These are phyloP conservation scores for Baccha elongata DNA, from an alignment of 2,888 invertebrate species.

Conservation along the genomic window DNA sequence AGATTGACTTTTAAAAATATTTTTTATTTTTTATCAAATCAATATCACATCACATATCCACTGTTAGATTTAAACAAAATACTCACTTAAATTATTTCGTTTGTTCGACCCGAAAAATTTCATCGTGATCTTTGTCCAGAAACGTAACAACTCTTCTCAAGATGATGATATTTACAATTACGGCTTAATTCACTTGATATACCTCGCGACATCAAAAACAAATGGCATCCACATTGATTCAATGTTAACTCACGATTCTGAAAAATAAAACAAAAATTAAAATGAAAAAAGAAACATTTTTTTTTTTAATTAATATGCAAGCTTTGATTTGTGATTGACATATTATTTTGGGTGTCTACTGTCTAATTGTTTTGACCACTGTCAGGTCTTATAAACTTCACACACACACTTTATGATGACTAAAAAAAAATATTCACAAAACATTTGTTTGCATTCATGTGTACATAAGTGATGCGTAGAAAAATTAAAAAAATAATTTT, in stretches of 20 bases:
- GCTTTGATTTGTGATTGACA: conserved; percentile 15
- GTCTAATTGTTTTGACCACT: conserved; percentile 41
- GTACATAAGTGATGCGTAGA: neutral
- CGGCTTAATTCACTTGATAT: conserved; percentile 17
- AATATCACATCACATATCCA: neutral
- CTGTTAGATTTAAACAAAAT: neutral
- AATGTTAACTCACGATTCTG: conserved; percentile 39
- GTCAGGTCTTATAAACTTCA: conserved; percentile 3
- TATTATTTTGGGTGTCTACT: conserved; percentile 33
- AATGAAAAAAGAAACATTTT: conserved; percentile 3
- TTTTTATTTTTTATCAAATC: neutral
- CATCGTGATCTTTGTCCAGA: conserved; percentile 31
- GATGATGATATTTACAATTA: conserved; percentile 1
- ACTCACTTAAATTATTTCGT: conserved; percentile 66
- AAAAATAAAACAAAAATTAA: conserved; percentile 16
- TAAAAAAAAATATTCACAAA: neutral
- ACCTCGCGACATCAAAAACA: conserved; percentile 27
- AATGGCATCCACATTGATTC: conserved; percentile 40
- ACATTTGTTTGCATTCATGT: neutral
- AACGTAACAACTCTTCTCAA: conserved; percentile 1
- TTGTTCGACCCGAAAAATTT: conserved; percentile 59
- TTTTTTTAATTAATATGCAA: conserved; percentile 33
- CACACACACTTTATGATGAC: neutral
- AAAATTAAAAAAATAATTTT: conserved; percentile 11
- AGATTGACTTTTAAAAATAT: neutral